phyloP scores from a whole-genome alignment of 1,140 invertebrate species.

The Meloidogyne hapla region DNA sequence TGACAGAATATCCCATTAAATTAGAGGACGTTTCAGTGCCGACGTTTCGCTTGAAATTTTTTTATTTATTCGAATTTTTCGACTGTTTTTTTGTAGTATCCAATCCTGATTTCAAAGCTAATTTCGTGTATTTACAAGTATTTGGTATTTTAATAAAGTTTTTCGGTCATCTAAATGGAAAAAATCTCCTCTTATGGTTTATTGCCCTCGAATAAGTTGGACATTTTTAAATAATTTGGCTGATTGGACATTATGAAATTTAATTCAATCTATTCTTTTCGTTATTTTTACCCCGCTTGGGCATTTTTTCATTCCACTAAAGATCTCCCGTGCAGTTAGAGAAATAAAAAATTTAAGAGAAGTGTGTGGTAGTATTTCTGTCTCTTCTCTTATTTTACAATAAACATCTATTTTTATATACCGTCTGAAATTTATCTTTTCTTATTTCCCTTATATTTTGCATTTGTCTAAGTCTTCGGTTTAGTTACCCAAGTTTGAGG shows the following conservation, averaged over 20 bases:
- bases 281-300: background rate
- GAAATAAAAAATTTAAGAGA: background rate
- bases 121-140: no score
- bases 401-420: background rate
- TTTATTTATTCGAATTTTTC: no score
- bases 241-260: no score
- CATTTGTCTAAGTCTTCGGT: background rate
- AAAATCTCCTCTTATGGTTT: no score
- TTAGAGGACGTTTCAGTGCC: no score
- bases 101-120: no score
- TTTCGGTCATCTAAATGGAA: no score
- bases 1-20: no score
- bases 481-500: background rate
- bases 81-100: no score
- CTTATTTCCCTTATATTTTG: background rate
- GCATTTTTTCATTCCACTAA: background rate
- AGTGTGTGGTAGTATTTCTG: background rate
- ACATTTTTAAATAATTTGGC: background rate
- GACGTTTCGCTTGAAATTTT: no score
- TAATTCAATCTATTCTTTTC: background rate
- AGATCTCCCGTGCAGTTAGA: background rate
- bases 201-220: no score
- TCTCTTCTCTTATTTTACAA: background rate
- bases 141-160: no score
- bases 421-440: background rate